These are phyloP conservation scores for Drosophila fungiperda DNA, from an alignment of 2,888 invertebrate genomes.

Conservation along the genomic window DNA sequence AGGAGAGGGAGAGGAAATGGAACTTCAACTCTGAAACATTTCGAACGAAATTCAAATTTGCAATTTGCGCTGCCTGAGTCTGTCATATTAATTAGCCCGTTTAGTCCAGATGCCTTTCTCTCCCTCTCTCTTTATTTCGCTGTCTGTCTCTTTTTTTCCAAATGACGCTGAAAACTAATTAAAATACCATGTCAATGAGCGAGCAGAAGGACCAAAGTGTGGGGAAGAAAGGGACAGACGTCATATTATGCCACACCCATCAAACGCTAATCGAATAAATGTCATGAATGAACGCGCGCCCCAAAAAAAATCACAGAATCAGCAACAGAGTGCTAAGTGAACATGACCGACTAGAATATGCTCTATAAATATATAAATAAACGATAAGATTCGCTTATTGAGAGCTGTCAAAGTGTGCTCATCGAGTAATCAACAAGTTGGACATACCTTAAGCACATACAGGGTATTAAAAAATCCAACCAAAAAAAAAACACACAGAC, in stretches of 20 bases:
- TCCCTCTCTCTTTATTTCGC: not conserved
- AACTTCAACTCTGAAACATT: constrained; percentile 13
- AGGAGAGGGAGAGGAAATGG: not conserved
- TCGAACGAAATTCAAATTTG: constrained; percentile 41
- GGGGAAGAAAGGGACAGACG: not conserved
- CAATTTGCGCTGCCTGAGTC: constrained; percentile 55
- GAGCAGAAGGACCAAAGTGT: constrained; percentile 2
- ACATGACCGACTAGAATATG: not conserved
- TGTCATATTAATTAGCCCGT: constrained; percentile 77
- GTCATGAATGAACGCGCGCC: constrained; percentile 60
- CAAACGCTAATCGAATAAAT: constrained; percentile 73
- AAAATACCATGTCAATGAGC: constrained; percentile 67
- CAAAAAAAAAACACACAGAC: not conserved
- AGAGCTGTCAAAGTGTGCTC: not conserved
- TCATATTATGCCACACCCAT: constrained; percentile 14
- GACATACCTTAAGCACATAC: not conserved
- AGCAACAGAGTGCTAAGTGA: not conserved
- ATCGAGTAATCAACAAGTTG: not conserved
- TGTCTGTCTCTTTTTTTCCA: not conserved
- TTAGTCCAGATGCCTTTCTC: constrained; percentile 18
- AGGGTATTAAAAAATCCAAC: not conserved
- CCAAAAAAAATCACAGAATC: constrained; percentile 21
- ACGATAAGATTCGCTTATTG: not conserved
- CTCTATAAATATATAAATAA: not conserved
- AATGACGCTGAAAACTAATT: constrained; percentile 71